These are phyloP conservation scores for Willowsia nigromaculata DNA, from an alignment of 2,888 invertebrate species.

Conservation along the genomic window DNA sequence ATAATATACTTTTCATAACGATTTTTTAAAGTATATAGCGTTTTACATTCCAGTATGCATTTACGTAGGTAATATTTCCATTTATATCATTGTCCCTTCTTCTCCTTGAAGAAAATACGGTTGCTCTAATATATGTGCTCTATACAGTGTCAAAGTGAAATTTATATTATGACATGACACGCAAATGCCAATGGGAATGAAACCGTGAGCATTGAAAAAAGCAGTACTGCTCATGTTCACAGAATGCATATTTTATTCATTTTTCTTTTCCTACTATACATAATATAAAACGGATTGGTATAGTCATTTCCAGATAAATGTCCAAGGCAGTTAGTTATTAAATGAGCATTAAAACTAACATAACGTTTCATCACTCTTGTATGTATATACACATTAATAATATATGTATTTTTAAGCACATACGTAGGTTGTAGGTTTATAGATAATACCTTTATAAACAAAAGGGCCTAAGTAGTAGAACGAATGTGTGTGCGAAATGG, in stretches of 20 bases:
- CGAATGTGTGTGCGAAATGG: neutral
- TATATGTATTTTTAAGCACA: neutral
- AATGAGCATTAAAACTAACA: neutral
- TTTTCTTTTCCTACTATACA: neutral
- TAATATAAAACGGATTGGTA: slow-evolving; percentile 23
- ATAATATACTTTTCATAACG: neutral
- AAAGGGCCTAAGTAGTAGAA: neutral
- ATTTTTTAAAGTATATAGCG: neutral
- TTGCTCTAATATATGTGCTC: neutral
- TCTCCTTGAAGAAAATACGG: neutral
- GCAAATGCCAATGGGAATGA: slow-evolving; percentile 9
- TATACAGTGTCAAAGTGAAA: neutral
- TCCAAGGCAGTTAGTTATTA: neutral
- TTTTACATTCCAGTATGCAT: neutral
- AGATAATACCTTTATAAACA: slow-evolving; percentile 49
- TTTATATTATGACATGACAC: slow-evolving; percentile 30
- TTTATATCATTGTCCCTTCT: neutral
- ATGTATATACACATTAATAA: neutral
- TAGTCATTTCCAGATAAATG: neutral
- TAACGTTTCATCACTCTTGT: neutral
- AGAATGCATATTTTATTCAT: slow-evolving; percentile 59
- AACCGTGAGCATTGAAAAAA: neutral
- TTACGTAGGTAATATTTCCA: neutral
- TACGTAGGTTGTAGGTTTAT: neutral
- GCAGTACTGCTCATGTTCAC: neutral